These are phyloP conservation scores for Oncorhynchus gorbuscha DNA, from an alignment of 2,113 vertebrate species.

Conservation along the genomic window DNA sequence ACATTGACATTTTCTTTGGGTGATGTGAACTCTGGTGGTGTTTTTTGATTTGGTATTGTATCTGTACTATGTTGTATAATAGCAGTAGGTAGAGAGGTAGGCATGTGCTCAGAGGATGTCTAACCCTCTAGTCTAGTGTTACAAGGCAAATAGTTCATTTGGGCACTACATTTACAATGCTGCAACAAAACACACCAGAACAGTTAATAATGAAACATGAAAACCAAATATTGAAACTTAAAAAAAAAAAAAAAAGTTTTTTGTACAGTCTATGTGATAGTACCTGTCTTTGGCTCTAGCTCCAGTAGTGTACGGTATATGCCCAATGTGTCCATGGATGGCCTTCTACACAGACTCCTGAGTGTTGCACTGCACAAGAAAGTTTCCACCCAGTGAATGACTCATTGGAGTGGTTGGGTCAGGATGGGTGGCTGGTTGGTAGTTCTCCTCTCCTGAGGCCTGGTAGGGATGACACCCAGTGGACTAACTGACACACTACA, in stretches of 20 bases:
- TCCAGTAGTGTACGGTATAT: constrained; percentile 22
- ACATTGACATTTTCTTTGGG: too few relatives aligned
- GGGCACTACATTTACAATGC: too few relatives aligned
- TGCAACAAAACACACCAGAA: too few relatives aligned
- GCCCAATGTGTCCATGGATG: constrained; percentile 44
- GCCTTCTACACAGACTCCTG: constrained; percentile 56
- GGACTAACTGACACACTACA: constrained; percentile 31
- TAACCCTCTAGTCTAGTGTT: too few relatives aligned
- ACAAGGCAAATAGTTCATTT: constrained; percentile 1
- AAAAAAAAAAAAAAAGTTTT: too few relatives aligned
- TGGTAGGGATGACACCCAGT: constrained; percentile 74
- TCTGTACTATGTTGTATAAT: too few relatives aligned
- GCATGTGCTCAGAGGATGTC: too few relatives aligned
- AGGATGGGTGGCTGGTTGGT: constrained; percentile 60
- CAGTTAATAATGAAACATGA: too few relatives aligned
- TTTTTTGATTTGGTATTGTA: too few relatives aligned
- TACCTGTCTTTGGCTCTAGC: not conserved
- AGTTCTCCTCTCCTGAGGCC: constrained; percentile 70
- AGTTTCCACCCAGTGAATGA: constrained; percentile 74
- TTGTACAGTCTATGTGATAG: not conserved
- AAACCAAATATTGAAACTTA: constrained; percentile 42
- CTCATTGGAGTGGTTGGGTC: constrained; percentile 63
- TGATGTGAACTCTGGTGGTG: too few relatives aligned
- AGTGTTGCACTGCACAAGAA: constrained; percentile 62
- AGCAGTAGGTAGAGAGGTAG: too few relatives aligned